Conservation (phyloP, 2,113 vertebrate genomes). For the Tichodroma muraria region DNA sequence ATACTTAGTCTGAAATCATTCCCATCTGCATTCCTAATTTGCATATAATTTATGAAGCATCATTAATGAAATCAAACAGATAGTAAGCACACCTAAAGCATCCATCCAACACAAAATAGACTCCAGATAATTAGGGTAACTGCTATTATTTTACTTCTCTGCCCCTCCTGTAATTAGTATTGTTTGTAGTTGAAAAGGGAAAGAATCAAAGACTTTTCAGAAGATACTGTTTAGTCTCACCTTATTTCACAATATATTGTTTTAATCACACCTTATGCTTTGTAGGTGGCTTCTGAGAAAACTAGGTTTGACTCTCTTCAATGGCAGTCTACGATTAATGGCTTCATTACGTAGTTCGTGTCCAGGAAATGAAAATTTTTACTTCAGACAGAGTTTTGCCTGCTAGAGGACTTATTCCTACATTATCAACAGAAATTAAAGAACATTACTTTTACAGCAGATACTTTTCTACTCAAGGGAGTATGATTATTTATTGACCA, state of each 20-base stretch:
- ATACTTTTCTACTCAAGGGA: neutral
- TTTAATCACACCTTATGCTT: neutral
- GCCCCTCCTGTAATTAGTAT: conserved; percentile 15
- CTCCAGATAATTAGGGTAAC: conserved; percentile 26
- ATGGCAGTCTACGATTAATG: neutral
- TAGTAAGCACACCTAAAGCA: conserved; percentile 38
- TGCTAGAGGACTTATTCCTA: neutral
- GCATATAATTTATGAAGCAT: conserved; percentile 24
- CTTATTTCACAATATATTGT: neutral
- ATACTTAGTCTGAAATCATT: neutral
- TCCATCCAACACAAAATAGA: conserved; percentile 15
- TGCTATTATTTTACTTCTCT: conserved; percentile 48
- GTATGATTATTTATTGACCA: neutral
- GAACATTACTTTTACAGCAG: neutral
- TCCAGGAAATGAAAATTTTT: neutral
- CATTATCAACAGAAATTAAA: neutral
- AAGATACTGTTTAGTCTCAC: neutral
- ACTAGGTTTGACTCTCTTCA: neutral
- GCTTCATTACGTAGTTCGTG: neutral
- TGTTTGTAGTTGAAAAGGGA: neutral
- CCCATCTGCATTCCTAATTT: conserved; percentile 25
- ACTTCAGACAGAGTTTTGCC: neutral
- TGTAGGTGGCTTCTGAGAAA: neutral
- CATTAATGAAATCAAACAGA: conserved; percentile 40
- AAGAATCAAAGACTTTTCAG: conserved; percentile 6